Base-by-base conservation (phyloP, 2,113 vertebrate genomes). In the Mustela lutreola region DNA sequence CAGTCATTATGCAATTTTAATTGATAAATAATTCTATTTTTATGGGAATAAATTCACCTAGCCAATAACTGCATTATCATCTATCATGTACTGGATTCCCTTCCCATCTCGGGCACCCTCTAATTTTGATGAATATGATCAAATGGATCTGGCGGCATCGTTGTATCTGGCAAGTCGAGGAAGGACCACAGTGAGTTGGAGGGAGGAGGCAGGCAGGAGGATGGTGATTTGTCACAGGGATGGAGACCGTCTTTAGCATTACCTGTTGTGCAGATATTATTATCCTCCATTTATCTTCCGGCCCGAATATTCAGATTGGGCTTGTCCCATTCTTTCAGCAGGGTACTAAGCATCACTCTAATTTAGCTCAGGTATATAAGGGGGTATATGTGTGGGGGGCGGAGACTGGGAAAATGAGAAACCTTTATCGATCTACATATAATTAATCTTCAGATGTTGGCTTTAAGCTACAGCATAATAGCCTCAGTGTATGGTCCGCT, bases 181-280 rank as follows among this genome's bases (percentile, higher is more conserved):
- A 92, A 98, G 96, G 83, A 91, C 63, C 82, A 89, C 39, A 90
- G 62, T 70, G 94, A 90, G 48, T 60, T 97, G 73, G 82, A 94
- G 63, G 73, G 53, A 78, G 78, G 70, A 78, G 5, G 19, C 11
- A 28, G 21, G 10, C 6, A 28, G 80, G 82, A 88, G 80, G 94
- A 91, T 18, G 96, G 98, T 89, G 98, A 98, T 98, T 98, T 98
- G 96, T 99, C 97, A 98, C 93, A 97, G 93, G 91, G 53, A 96
- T 95, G 92, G 93, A 97, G 97, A 97, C 94, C 87, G 53, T 94
- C 98, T 98, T 95, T 97, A 98, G 97, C 94, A 91, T 89, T 99
- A 99, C 99, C 99, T 99, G 97, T 99, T 99, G 98, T 99, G 98
- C 96, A 99, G 98, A 97, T 99, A 98, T 97, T 98, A 99, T 98